Conservation (phyloP, 2,888 invertebrate species). For the Thera britannica region DNA sequence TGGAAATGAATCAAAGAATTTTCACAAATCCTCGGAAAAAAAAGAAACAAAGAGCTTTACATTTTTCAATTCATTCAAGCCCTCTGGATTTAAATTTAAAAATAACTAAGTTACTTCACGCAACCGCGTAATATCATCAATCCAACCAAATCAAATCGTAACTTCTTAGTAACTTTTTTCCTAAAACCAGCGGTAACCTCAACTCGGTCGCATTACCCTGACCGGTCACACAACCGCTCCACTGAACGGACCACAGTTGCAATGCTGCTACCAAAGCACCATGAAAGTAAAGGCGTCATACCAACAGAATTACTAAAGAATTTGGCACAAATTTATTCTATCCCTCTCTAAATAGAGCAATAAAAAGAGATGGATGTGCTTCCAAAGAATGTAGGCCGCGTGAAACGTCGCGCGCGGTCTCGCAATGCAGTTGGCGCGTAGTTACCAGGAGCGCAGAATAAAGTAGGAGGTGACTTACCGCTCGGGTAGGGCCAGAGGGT, state of each 20-base stretch:
- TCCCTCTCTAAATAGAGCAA: slow-evolving; percentile 44
- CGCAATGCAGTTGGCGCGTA: slow-evolving; percentile 84
- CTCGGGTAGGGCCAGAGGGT: slow-evolving; percentile 93
- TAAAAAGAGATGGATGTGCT: slow-evolving; percentile 28
- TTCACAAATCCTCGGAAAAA: too few species aligned
- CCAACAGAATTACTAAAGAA: slow-evolving; percentile 50
- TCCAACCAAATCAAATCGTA: slow-evolving; percentile 20
- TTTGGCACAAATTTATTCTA: slow-evolving; percentile 47
- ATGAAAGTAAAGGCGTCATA: slow-evolving; percentile 66
- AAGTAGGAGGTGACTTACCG: slow-evolving; percentile 82
- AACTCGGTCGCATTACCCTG: slow-evolving; percentile 24
- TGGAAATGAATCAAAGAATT: too few species aligned
- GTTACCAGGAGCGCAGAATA: slow-evolving; percentile 79
- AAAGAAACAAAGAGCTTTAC: too few species aligned
- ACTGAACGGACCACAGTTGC: slow-evolving; percentile 68
- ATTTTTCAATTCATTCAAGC: too few species aligned
- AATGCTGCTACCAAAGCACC: slow-evolving; percentile 78
- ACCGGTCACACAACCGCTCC: slow-evolving; percentile 54
- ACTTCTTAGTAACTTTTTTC: slow-evolving; percentile 6
- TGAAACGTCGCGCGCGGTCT: slow-evolving; percentile 62
- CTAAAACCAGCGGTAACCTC: background rate
- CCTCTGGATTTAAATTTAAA: too few species aligned
- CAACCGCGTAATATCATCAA: slow-evolving; percentile 10
- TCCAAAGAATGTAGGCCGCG: slow-evolving; percentile 34
- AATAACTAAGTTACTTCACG: slow-evolving; percentile 4